phyloP scores from a whole-genome alignment of 2,797 vertebrate genomes.

The Vespertilio murinus region DNA sequence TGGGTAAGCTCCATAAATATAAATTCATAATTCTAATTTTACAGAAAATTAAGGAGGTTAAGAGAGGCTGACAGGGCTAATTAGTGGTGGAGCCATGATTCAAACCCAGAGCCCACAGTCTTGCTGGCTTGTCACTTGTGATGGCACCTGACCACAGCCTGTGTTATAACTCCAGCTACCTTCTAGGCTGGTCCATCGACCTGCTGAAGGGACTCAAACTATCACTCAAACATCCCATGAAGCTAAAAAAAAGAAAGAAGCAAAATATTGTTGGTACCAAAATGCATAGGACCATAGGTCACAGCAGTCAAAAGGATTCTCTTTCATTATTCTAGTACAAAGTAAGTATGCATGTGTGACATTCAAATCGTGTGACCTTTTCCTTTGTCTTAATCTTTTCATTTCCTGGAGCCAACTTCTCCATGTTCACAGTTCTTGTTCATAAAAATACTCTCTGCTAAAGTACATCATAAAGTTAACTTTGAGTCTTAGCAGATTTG shows the following conservation, averaged over 20 bases:
- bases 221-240: not conserved
- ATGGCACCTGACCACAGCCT: not conserved
- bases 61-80: not conserved
- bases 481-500: not conserved
- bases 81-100: not conserved
- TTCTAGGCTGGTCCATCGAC: not conserved
- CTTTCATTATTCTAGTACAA: not conserved
- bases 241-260: not conserved
- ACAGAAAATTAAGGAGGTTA: not conserved
- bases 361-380: not conserved
- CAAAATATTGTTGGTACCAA: not conserved
- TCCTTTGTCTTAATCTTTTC: not conserved
- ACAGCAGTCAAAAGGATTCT: not conserved
- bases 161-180: too few species aligned
- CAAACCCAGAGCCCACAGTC: not conserved
- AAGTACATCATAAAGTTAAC: not conserved
- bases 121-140: accelerated
- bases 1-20: not conserved
- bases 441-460: not conserved
- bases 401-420: not conserved
- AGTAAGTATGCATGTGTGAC: not conserved
- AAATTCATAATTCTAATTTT: not conserved
- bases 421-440: not conserved
- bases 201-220: not conserved
- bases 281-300: not conserved